Base-by-base conservation (phyloP, 2,888 invertebrate genomes). In the Drosophila tanythrix region DNA sequence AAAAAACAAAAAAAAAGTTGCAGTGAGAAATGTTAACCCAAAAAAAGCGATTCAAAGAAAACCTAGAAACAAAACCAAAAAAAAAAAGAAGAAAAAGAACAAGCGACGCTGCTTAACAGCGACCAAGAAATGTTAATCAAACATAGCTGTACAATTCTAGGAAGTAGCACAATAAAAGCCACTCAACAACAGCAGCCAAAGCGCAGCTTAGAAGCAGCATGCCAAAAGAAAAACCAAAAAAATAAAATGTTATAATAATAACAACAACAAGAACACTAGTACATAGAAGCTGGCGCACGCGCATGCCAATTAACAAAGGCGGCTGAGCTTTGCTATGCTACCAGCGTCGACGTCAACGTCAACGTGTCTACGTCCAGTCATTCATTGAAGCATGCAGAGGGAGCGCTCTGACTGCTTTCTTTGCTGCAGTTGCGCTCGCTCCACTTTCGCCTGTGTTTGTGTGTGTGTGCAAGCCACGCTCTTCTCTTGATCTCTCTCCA, bases 141-240 rank as follows among this genome's bases (percentile, higher is more conserved):
- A 85, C 75, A 83, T 85, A 85, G 85, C 85, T 89, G 85, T 85
- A 85, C 67, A 76, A 88, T 88, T 85, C 88, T 74, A 55, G 83
- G 90, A 85, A 89, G 81, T 88, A 71, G 86, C 76, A 84, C 89
- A 84, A 83, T 83, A 84, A 85, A 84, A 74, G 68, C 77, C 74
- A 73, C 82, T 81, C 70, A 56, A 67, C 78, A 69, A 63, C 48
- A 51, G 64, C 55, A 38, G 52, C 63, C 48, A 66, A 70, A 81
- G 64, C 70, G 64, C 64, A 79, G 68, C 80, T 61, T 64, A 68
- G 74, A 77, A 79, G 59, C 61, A 74, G 38, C 66, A 66, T 15
- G 76, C 62, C 65, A 55, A 79, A 67, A 67, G 72, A 63, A 82
- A 78, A 76, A 52, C 64, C 56, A 57, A 53, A 64, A 65, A 74